These are phyloP conservation scores for Agrilus planipennis DNA, from an alignment of 1,140 invertebrate species.

Conservation along the genomic window DNA sequence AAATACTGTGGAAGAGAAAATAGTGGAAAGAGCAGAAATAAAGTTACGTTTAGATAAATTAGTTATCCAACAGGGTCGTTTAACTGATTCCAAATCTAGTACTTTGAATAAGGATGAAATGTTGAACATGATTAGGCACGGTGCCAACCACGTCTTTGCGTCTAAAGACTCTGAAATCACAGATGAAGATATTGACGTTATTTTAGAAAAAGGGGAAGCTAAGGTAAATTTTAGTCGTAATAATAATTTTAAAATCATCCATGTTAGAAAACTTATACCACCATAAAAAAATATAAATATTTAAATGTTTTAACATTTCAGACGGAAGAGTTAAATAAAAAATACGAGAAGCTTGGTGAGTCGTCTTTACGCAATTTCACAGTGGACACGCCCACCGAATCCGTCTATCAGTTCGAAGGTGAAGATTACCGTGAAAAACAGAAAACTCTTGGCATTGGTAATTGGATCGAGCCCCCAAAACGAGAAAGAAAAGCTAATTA, in stretches of 20 bases:
- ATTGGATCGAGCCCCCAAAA: conserved; percentile 99
- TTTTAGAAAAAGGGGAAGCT: conserved; percentile 81
- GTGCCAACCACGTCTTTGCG: conserved; percentile 97
- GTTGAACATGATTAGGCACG: conserved; percentile 94
- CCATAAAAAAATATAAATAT: not conserved
- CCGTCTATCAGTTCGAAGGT: conserved; percentile 95
- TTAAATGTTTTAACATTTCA: conserved; percentile 29
- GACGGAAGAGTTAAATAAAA: conserved; percentile 87
- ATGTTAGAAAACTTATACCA: not conserved
- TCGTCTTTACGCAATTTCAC: conserved; percentile 89
- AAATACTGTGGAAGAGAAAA: conserved; percentile 98
- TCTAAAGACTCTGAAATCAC: conserved; percentile 97
- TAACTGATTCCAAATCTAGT: conserved; percentile 78
- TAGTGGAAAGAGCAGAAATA: conserved; percentile 95
- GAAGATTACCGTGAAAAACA: conserved; percentile 81
- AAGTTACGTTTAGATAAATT: conserved; percentile 91
- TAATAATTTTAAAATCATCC: not conserved
- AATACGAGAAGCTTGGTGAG: conserved; percentile 83
- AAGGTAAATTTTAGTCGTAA: conserved; percentile 48
- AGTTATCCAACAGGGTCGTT: conserved; percentile 94
- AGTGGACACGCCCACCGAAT: conserved; percentile 76
- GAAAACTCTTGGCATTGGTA: conserved; percentile 69
- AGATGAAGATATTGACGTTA: conserved; percentile 95
- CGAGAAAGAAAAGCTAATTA: conserved; percentile 98
- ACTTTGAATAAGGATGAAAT: conserved; percentile 97